Conservation (phyloP, 2,888 invertebrate species). For the Euzetes globulus region DNA sequence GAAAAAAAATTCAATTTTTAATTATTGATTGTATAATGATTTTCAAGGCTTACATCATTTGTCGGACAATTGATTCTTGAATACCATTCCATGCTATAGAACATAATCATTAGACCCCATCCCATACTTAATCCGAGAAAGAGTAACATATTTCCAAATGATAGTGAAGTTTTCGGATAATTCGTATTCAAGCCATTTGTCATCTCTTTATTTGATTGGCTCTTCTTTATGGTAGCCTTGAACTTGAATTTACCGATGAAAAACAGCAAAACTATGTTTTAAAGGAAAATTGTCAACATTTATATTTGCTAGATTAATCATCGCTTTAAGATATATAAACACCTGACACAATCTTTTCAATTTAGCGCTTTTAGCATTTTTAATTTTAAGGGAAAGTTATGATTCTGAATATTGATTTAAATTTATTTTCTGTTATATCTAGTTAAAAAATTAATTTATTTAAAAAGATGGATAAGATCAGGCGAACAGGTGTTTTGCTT, state of each 20-base stretch:
- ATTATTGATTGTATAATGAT: not conserved
- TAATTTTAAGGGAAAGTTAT: too few species aligned
- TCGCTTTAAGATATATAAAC: not conserved
- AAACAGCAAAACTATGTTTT: constrained; percentile 11
- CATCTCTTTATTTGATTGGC: not conserved
- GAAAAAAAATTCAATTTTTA: not conserved
- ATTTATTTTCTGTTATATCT: too few species aligned
- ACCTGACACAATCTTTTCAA: not conserved
- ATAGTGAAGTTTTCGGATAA: not conserved
- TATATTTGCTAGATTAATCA: too few species aligned
- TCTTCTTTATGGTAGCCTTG: not conserved
- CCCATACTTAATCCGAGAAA: constrained; percentile 74
- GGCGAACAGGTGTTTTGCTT: too few species aligned
- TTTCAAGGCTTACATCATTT: not conserved
- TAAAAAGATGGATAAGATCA: too few species aligned
- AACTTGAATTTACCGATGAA: constrained; percentile 21
- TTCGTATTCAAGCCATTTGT: not conserved
- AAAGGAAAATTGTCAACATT: constrained; percentile 48
- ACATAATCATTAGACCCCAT: constrained; percentile 63
- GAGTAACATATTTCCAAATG: constrained; percentile 67
- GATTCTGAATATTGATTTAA: too few species aligned
- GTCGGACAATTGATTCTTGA: constrained; percentile 65
- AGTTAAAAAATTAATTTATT: too few species aligned
- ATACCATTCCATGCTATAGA: constrained; percentile 79
- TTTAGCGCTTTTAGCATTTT: too few species aligned